Evolutionary conservation across 2,113 vertebrate genomes (phyloP).

Genomic region (Prionailurus viverrinus): DNA sequence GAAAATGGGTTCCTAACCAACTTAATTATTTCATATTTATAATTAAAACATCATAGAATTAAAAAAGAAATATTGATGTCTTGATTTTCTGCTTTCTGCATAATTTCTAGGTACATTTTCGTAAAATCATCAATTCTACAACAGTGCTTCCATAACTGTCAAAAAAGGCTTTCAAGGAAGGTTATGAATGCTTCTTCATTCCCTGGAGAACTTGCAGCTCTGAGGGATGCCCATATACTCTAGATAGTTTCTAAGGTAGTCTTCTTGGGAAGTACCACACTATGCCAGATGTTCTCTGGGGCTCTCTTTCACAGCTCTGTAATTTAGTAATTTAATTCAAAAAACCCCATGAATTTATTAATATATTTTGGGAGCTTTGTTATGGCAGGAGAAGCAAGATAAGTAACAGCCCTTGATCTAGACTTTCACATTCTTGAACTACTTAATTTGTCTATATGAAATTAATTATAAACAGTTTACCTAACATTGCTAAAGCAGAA

Average conservation of each 20-base stretch:
- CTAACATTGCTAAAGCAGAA: slow-evolving; percentile 58
- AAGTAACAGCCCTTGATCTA: slow-evolving; percentile 56
- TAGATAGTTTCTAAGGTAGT: background rate
- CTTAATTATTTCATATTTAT: slow-evolving; percentile 35
- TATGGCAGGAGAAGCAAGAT: slow-evolving; percentile 51
- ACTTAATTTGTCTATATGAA: slow-evolving; percentile 78
- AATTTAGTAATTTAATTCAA: slow-evolving; percentile 73
- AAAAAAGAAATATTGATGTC: slow-evolving; percentile 26
- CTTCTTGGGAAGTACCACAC: background rate
- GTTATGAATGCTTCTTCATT: background rate
- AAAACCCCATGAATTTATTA: slow-evolving; percentile 75
- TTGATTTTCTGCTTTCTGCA: slow-evolving; percentile 71
- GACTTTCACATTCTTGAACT: slow-evolving; percentile 52
- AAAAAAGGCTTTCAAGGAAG: background rate
- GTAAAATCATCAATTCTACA: background rate
- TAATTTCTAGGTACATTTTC: slow-evolving; percentile 52
- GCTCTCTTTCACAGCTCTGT: slow-evolving; percentile 10
- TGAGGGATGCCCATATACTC: background rate
- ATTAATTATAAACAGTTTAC: slow-evolving; percentile 79
- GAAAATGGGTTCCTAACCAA: slow-evolving; percentile 15
- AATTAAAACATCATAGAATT: slow-evolving; percentile 44
- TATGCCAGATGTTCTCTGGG: slow-evolving; percentile 26
- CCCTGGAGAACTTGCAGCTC: background rate
- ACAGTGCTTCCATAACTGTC: background rate
- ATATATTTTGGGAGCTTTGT: slow-evolving; percentile 64